Evolutionary conservation across 2,113 vertebrate species (phyloP).

Genomic region (Atlantisia rogersi): DNA sequence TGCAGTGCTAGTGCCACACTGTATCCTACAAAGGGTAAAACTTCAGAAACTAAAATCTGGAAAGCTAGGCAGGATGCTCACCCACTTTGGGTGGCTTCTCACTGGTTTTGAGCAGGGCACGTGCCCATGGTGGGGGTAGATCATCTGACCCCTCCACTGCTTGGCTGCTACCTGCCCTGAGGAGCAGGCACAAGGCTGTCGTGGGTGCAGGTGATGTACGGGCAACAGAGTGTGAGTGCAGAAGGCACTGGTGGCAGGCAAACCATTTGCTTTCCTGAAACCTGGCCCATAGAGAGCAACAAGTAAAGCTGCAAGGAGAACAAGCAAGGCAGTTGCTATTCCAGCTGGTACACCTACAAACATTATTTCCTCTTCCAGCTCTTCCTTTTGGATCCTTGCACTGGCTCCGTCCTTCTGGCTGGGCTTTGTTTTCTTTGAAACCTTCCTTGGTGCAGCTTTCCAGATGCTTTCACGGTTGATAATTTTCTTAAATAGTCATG

Average conservation of each 20-base stretch:
- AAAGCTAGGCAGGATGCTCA: not conserved
- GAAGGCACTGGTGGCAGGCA: not conserved
- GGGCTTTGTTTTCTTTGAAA: slow-evolving; percentile 37
- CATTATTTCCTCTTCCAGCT: slow-evolving; percentile 3
- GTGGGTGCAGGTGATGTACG: not conserved
- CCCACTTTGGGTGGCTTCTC: not conserved
- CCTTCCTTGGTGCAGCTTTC: not conserved
- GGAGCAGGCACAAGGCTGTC: not conserved
- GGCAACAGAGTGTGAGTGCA: not conserved
- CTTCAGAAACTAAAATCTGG: not conserved
- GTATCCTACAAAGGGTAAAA: not conserved
- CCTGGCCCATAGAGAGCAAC: not conserved
- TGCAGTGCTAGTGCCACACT: not conserved
- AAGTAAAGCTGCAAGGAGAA: not conserved
- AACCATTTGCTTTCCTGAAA: not conserved
- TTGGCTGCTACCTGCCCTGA: not conserved
- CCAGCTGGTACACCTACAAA: slow-evolving; percentile 22
- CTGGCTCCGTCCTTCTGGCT: not conserved
- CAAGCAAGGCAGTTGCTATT: not conserved
- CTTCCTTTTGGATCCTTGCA: slow-evolving; percentile 22
- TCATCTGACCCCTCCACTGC: not conserved
- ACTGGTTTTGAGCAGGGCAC: not conserved
- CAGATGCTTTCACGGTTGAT: slow-evolving; percentile 3
- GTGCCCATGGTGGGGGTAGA: not conserved
- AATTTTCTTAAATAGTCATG: not conserved